Evolutionary conservation across 2,113 vertebrate species (phyloP).

Genomic region (Callionymus lyra): DNA sequence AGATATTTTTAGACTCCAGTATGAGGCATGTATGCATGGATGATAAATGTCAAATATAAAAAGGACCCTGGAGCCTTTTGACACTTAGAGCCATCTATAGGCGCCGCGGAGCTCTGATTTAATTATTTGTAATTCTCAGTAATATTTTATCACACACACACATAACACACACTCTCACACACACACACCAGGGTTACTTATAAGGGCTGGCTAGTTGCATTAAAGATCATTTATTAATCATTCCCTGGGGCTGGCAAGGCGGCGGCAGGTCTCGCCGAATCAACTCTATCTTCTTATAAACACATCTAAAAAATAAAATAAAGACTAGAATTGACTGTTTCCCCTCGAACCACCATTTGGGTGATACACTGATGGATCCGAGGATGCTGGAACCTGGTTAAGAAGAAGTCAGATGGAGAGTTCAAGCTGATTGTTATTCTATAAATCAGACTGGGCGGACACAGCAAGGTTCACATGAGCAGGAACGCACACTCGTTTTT

Average conservation of each 20-base stretch:
- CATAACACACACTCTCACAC: slow-evolving; percentile 5
- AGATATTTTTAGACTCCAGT: slow-evolving; percentile 8
- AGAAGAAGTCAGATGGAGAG: too few relatives aligned
- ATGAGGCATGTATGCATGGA: slow-evolving; percentile 2
- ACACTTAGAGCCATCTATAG: slow-evolving; percentile 11
- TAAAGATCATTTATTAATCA: slow-evolving; percentile 46
- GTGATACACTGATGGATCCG: too few relatives aligned
- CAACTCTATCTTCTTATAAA: slow-evolving; percentile 3
- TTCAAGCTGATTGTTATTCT: too few relatives aligned
- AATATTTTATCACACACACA: slow-evolving; percentile 40
- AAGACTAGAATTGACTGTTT: too few relatives aligned
- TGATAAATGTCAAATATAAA: slow-evolving; percentile 23
- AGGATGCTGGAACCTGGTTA: too few relatives aligned
- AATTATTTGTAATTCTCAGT: slow-evolving; percentile 34
- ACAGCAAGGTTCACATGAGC: slow-evolving; percentile 1
- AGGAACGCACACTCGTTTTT: slow-evolving; percentile 6
- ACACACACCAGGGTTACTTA: slow-evolving; percentile 6
- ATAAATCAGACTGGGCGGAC: too few relatives aligned
- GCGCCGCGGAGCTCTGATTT: slow-evolving; percentile 6
- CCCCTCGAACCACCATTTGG: too few relatives aligned
- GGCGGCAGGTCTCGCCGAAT: slow-evolving; percentile 8
- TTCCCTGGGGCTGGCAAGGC: not conserved
- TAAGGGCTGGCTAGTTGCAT: slow-evolving; percentile 29
- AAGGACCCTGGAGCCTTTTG: slow-evolving; percentile 13
- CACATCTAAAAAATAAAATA: slow-evolving; percentile 5